Evolutionary conservation across 2,113 vertebrate species (phyloP).

Genomic region (Todiramphus saurophagus): DNA sequence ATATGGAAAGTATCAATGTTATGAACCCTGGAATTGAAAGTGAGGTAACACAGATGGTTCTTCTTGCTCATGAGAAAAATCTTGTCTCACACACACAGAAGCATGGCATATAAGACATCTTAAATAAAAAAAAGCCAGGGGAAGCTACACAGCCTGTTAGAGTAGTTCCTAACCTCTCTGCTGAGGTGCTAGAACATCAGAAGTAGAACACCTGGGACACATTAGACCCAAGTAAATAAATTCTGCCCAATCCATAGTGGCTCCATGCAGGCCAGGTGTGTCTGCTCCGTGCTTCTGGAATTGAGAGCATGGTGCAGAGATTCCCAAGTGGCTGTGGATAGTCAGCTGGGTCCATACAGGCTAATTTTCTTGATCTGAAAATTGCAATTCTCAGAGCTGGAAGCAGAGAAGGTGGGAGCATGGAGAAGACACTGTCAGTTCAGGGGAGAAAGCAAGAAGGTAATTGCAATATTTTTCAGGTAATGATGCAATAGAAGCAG

Average conservation of each 20-base stretch:
- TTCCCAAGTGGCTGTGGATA: constrained; percentile 45
- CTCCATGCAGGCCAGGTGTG: constrained; percentile 62
- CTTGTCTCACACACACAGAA: constrained; percentile 4
- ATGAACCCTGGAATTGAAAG: background rate
- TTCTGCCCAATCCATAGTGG: constrained; percentile 55
- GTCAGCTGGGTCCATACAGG: constrained; percentile 56
- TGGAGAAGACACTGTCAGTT: constrained; percentile 63
- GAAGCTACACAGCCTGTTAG: constrained; percentile 62
- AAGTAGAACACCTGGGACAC: constrained; percentile 35
- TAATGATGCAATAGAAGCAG: constrained; percentile 8
- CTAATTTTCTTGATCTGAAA: constrained; percentile 60
- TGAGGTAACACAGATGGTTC: constrained; percentile 29
- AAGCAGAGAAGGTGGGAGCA: constrained; percentile 66
- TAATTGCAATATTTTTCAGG: constrained; percentile 12
- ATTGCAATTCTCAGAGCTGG: constrained; percentile 62
- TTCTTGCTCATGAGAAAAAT: constrained; percentile 31
- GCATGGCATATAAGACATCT: constrained; percentile 15
- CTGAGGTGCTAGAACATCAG: constrained; percentile 57
- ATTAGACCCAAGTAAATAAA: constrained; percentile 53
- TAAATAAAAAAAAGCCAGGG: constrained; percentile 49
- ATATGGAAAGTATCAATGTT: background rate
- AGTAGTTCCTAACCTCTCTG: constrained; percentile 64
- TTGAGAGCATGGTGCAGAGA: constrained; percentile 68
- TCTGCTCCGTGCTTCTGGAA: constrained; percentile 67
- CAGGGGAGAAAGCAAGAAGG: constrained; percentile 34